Base-by-base conservation (phyloP, 2,888 invertebrate genomes). In the Xiphydria camelus region DNA sequence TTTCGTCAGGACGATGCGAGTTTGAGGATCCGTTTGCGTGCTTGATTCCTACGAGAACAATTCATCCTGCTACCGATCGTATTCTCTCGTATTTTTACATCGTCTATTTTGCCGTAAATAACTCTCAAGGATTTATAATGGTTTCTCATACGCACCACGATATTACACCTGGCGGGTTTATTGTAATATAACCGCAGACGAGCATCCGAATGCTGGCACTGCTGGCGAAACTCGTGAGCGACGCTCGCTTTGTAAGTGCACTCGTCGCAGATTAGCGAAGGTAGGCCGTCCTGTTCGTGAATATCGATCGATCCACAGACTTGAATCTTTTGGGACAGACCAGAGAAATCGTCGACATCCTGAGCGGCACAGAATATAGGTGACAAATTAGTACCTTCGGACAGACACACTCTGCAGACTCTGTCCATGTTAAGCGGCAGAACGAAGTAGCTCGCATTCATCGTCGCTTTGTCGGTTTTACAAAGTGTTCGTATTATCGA, bases 161-260 rank as follows among this genome's bases (percentile, higher is more conserved):
- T 54, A 51, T 62, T 64, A 44, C 50, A 54, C 49, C 58, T 66
- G 2, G 56, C 47, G 31, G 73, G 70, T 48, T 75, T 75, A 46
- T 72, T 70, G 37, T 68, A 75, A 46, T 67, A 66, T 45, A 73
- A 59, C 46, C 73, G 52, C 23, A 75, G 53, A 46, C 66, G 64
- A 20, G 71, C 58, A 41, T 75, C 74, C 4, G 75, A 75, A 26
- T 68, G 64, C 51, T 75, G 75, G 47, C 74, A 75, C 31, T 70
- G 68, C 26, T 73, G 68, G 22, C 75, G 64, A 50, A 75, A 75
- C 46, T 74, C 75, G 35, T 73, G 68, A 10, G 73, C 73, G 15
- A 73, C 62, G 9, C 60, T 73, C n/a, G 72, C 73, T 53, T 73
- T 75, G 38, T 73, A 73, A 41, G 68, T 54, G 47, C 75, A 75